Evolutionary conservation across 1,140 invertebrate species (phyloP), one percentile per base, ranked within the genome.

Genomic region (Tetraneura akinire): DNA sequence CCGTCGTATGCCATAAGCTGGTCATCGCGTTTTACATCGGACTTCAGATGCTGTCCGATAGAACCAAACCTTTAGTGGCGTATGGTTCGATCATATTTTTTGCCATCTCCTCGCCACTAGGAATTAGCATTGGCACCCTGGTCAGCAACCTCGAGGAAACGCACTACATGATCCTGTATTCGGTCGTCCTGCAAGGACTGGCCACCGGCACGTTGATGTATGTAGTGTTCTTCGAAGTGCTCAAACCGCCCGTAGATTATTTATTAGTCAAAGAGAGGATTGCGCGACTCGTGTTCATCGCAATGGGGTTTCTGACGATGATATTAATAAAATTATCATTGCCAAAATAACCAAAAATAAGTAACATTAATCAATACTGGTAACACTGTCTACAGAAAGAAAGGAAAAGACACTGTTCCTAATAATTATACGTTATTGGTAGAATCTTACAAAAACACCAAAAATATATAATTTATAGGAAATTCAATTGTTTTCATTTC

Each of bases 231-330:
- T 88, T 88, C 81, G 87, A 88, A 83, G 84, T 88, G 23, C 83
- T 88, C 32, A 85, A 85, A 76, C 83, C 85, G 64, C 85, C 87
- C 66, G 42, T 21, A 18, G 80, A 37, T 18, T 32, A 60, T 47
- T 42, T 66, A 11, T 47, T 37, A 2, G 29, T 62, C 11, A 74
- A 81, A 10, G 55, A 57, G 11, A 45, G 74, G 23, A 85, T 94
- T n/a, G 83, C 90, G 3, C 91, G 94, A 83, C 88, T 92, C 81
- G 80, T 90, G 2, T 89, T 91, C 1, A 90, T 94, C 26, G 83
- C 93, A 32, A 82, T 91, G 29, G 93, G 93, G 80, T 95, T 94
- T 85, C 86, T 88, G 81, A 84, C 92, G 71, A 95, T 95, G 93
- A 90, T 93, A 81, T 89, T 89, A 73, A 85, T 94, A 57, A 90